Conservation (phyloP, 2,888 invertebrate species). For the Liopterus haemorrhoidalis region DNA sequence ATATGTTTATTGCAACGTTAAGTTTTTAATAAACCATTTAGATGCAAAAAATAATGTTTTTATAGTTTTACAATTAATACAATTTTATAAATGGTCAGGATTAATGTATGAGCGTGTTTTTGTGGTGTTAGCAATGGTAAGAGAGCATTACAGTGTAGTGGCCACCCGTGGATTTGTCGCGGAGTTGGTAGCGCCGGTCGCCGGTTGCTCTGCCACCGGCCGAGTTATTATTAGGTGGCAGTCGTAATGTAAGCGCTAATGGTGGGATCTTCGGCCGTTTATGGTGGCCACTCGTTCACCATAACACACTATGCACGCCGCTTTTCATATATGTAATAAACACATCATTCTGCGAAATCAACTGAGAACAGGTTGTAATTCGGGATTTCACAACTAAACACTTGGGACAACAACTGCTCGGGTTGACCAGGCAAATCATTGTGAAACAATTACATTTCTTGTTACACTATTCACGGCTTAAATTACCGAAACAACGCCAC, state of each 20-base stretch:
- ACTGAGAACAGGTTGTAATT: not conserved
- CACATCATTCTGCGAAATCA: not conserved
- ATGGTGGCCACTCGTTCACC: not conserved
- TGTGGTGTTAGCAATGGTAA: slow-evolving; percentile 15
- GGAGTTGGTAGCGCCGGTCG: slow-evolving; percentile 23
- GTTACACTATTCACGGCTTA: not conserved
- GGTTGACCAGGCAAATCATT: not conserved
- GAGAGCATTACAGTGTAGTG: slow-evolving; percentile 27
- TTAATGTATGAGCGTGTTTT: slow-evolving; percentile 14
- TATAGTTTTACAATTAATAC: slow-evolving; percentile 11
- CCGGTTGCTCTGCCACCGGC: too few species aligned
- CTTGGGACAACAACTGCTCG: not conserved
- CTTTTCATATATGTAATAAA: not conserved
- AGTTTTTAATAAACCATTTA: slow-evolving; percentile 16
- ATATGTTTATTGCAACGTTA: slow-evolving; percentile 18
- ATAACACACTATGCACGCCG: not conserved
- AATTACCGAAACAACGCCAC: too few species aligned
- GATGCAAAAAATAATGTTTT: slow-evolving; percentile 12
- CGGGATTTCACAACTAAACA: not conserved
- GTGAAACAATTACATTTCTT: not conserved
- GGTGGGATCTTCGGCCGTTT: not conserved
- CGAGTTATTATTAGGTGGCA: too few species aligned
- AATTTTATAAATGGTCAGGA: slow-evolving; percentile 14
- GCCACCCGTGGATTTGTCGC: slow-evolving; percentile 35
- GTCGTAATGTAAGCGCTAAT: not conserved